Percentiles rank a stretch among this genome's conserved stretches.
phyloP scores from a whole-genome alignment of 53 echinoderm and acorn worm species.

The Apostichopus leukothele region DNA sequence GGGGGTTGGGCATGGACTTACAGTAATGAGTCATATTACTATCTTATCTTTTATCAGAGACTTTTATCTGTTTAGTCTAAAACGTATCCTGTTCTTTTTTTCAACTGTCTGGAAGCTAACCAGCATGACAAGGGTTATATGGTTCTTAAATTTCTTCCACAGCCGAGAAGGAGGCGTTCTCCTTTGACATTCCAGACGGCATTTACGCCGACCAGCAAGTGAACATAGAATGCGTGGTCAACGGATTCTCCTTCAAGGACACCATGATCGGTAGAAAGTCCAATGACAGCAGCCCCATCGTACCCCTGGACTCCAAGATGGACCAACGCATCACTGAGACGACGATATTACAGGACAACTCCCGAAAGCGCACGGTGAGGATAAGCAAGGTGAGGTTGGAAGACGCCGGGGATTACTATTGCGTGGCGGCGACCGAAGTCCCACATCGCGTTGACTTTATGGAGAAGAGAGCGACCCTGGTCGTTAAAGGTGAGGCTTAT shows the following conservation, averaged over 20 bases:
- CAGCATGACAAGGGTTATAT: too few species aligned
- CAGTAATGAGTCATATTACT: too few species aligned
- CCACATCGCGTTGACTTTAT: background rate
- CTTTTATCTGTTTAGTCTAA: too few species aligned
- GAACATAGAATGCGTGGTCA: background rate
- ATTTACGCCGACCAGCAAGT: background rate
- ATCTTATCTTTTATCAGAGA: too few species aligned
- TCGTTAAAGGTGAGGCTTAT: background rate
- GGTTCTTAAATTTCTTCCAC: background rate
- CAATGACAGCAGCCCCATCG: background rate
- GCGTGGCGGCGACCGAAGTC: background rate
- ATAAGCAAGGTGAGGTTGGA: background rate
- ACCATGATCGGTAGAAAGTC: background rate
- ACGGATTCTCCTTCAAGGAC: conserved; percentile 25
- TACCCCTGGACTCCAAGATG: conserved; percentile 2
- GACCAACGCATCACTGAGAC: background rate
- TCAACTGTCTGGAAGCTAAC: too few species aligned
- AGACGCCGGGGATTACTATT: conserved; percentile 20
- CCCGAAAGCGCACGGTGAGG: conserved; percentile 1
- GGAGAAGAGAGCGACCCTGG: background rate
- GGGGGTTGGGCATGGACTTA: too few species aligned
- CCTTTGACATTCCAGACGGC: background rate
- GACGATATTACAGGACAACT: background rate
- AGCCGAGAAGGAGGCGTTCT: background rate
- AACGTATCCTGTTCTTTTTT: too few species aligned